Conservation (phyloP, 2,888 invertebrate genomes). For the Troilus luridus region DNA sequence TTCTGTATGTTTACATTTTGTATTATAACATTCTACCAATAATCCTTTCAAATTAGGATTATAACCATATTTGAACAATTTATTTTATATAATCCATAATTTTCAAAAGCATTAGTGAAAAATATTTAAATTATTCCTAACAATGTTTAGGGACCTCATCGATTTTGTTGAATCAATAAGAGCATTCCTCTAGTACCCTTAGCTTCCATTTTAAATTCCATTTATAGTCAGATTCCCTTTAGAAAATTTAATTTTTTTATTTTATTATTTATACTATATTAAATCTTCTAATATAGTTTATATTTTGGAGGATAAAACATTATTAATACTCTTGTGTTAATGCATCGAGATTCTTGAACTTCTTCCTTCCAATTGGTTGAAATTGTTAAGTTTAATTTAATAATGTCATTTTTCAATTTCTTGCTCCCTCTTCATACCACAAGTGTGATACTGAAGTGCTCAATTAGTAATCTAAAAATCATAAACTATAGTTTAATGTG, state of each 20-base stretch:
- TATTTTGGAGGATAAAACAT: background rate
- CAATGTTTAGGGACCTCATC: background rate
- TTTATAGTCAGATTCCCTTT: background rate
- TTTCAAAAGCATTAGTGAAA: background rate
- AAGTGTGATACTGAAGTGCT: no score
- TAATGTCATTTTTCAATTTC: background rate
- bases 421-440: no score
- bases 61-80: background rate
- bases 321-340: background rate
- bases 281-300: no score
- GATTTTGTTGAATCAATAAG: slow-evolving; percentile 14
- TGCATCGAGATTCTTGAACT: background rate
- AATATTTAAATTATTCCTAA: background rate
- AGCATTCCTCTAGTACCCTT: background rate
- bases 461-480: no score
- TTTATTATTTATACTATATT: no score
- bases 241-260: no score
- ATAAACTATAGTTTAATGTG: no score
- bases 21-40: background rate
- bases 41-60: background rate
- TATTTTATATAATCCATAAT: background rate
- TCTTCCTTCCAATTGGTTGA: background rate
- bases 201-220: background rate
- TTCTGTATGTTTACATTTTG: background rate
- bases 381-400: background rate